phyloP scores from a whole-genome alignment of 37 sponge, comb jelly and placozoan species.

The Dysidea cf. avara region DNA sequence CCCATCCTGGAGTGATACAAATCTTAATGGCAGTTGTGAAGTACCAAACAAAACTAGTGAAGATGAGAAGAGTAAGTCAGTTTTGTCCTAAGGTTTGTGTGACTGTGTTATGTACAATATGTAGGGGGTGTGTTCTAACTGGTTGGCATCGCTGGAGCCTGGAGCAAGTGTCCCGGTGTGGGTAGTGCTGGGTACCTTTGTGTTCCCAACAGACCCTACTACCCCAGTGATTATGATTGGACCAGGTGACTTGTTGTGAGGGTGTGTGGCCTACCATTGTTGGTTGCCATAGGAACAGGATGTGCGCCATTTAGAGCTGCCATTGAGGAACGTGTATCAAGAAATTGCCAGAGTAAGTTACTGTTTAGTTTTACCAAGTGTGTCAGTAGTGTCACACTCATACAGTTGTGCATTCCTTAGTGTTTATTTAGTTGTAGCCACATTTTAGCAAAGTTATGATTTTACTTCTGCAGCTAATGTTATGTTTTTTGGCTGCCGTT shows the following conservation, averaged over 20 bases:
- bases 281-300: constrained; percentile 76
- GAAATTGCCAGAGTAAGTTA: constrained; percentile 28
- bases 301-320: constrained; percentile 96
- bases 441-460: too few species aligned
- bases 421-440: too few species aligned
- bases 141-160: constrained; percentile 83
- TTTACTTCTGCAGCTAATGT: constrained; percentile 43
- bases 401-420: too few species aligned
- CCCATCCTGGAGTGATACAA: constrained; percentile 65
- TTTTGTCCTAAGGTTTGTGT: neutral
- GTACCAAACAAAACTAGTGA: constrained; percentile 78
- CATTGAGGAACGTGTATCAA: constrained; percentile 62
- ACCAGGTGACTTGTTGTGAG: constrained; percentile 49
- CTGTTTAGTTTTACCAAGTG: neutral
- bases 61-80: constrained; percentile 61
- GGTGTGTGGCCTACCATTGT: constrained; percentile 1
- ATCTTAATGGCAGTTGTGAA: constrained; percentile 87
- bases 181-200: constrained; percentile 73
- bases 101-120: neutral
- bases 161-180: constrained; percentile 70
- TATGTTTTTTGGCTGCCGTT: constrained; percentile 96
- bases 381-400: too few species aligned
- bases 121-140: constrained; percentile 89
- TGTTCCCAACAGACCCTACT: constrained; percentile 42
- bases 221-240: constrained; percentile 85